Evolutionary conservation across 2,113 vertebrate species (phyloP).

Genomic region (Steatornis caripensis): DNA sequence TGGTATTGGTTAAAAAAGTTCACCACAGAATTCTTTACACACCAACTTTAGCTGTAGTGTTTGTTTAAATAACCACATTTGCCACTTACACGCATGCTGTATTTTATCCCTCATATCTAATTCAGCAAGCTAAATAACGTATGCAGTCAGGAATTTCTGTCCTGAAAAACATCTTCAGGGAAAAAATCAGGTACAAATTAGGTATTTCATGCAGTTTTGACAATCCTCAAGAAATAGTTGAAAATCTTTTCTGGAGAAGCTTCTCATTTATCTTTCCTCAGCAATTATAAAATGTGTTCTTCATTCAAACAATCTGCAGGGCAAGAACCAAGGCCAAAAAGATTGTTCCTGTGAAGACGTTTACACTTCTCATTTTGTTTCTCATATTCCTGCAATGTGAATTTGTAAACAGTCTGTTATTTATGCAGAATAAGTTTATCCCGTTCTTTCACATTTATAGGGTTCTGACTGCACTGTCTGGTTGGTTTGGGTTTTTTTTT

Average conservation of each 20-base stretch:
- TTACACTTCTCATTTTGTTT: not conserved
- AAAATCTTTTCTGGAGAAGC: not conserved
- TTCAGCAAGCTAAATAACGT: not conserved
- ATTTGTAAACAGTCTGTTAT: not conserved
- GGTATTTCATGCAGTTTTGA: not conserved
- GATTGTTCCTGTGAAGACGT: not conserved
- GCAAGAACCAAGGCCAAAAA: not conserved
- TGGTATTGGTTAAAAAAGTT: not conserved
- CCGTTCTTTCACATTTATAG: not conserved
- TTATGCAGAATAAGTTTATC: not conserved
- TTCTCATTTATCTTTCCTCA: not conserved
- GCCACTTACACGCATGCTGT: not conserved
- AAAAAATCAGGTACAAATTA: not conserved
- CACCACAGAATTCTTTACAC: not conserved
- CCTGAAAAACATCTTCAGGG: not conserved
- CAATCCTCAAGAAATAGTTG: not conserved
- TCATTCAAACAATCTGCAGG: not conserved
- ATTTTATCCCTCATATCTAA: not conserved
- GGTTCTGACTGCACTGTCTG: slow-evolving; percentile 22
- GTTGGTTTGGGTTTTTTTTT: not conserved
- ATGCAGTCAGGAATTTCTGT: not conserved
- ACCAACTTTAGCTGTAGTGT: not conserved
- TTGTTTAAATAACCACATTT: not conserved
- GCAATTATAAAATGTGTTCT: not conserved
- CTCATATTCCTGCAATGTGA: not conserved